Conservation (phyloP, 2,797 vertebrate genomes). For the Pogonophryne albipinna region DNA sequence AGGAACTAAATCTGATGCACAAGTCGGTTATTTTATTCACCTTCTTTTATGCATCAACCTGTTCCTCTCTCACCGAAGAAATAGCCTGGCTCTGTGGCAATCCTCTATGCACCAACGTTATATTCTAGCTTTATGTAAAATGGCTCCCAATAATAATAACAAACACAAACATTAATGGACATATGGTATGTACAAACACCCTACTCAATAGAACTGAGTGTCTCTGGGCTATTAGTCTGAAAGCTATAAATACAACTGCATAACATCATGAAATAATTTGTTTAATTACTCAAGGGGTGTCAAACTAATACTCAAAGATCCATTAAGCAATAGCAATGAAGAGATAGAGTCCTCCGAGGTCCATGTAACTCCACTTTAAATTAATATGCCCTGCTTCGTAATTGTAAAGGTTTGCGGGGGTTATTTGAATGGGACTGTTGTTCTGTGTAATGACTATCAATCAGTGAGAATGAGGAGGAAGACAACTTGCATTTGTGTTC, state of each 20-base stretch:
- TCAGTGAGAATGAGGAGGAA: constrained; percentile 29
- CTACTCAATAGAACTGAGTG: background rate
- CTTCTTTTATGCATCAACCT: constrained; percentile 35
- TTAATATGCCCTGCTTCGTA: constrained; percentile 52
- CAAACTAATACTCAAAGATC: constrained; percentile 46
- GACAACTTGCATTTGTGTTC: constrained; percentile 8
- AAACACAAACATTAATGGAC: constrained; percentile 9
- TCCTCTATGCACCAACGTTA: constrained; percentile 25
- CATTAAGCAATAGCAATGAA: constrained; percentile 25
- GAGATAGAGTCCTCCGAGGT: constrained; percentile 13
- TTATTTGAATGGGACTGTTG: constrained; percentile 30
- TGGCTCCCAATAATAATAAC: constrained; percentile 40
- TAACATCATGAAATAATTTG: constrained; percentile 45
- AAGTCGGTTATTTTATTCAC: constrained; percentile 2
- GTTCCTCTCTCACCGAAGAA: constrained; percentile 15
- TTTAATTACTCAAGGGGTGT: constrained; percentile 40
- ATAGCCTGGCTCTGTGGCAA: constrained; percentile 20
- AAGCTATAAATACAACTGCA: constrained; percentile 21
- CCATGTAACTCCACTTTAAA: constrained; percentile 37
- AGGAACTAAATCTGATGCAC: constrained; percentile 19
- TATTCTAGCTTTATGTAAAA: constrained; percentile 18
- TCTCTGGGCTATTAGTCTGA: constrained; percentile 22
- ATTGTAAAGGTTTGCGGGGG: constrained; percentile 25
- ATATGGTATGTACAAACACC: background rate
- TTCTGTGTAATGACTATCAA: constrained; percentile 37